Base-by-base conservation (phyloP, 2,113 vertebrate species). In the Neofelis nebulosa region DNA sequence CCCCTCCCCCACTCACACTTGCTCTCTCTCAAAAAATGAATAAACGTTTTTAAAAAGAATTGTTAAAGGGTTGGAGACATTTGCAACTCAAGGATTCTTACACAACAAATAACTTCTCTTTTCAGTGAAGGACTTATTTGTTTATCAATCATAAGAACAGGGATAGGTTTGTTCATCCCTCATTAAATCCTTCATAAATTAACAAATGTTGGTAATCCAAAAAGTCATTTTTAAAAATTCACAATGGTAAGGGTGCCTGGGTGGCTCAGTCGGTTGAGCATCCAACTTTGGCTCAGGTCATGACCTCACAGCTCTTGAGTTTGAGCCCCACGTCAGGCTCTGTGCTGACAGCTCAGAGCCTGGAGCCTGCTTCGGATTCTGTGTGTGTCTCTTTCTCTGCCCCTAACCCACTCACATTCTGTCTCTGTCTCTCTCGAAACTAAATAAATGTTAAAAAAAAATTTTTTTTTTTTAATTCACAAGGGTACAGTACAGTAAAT, bases 111-210 rank as follows among this genome's bases (percentile, higher is more conserved):
- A 89, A 90, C 48, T 82, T 80, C 38, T n/a, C 33, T 89, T 76
- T 92, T 95, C 25, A 68, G 4, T 61, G 18, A 65, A 66, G 1
- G 2, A 41, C 31, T 85, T 68, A 13, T 45, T 38, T 29, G 41
- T 38, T 83, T 65, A 7, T 94, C 61, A n/a, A 38, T 55, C n/a
- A 88, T 23, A 6, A 91, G n/a, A 93, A 84, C 27, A 48, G 7
- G 14, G 5, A 68, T 33, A 81, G 25, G 74, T 66, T 65, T 84
- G 50, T 19, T 81, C n/a, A 79, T 31, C 29, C 21, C 27, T 83
- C 65, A 95, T 68, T 73, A 90, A 94, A 69, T 81, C 33, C 19
- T 85, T 78, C 21, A 91, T 19, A 95, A 96, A 74, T 55, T 92
- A 92, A 69, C 6, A 83, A 93, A 36, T 83, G 27, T 13, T 73